Percentiles rank a stretch among this genome's conserved stretches.
Conservation (phyloP, 2,797 vertebrate genomes). For the Leucoraja ocellata region DNA sequence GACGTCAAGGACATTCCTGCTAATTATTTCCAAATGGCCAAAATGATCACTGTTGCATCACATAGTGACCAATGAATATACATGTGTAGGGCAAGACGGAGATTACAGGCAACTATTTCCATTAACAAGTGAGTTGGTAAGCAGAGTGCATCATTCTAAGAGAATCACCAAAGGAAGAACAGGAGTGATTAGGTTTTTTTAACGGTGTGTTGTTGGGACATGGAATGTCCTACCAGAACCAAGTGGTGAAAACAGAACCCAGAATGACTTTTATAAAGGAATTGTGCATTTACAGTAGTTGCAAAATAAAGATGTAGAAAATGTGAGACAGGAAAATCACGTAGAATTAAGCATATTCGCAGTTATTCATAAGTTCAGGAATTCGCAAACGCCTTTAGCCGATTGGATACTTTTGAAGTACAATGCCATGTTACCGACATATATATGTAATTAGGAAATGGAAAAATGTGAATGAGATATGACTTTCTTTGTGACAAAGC, state of each 20-base stretch:
- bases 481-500: not conserved
- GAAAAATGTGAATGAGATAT: not conserved
- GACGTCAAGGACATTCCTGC: too few species aligned
- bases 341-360: not conserved
- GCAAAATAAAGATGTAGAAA: not conserved
- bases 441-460: not conserved
- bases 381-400: not conserved
- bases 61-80: too few species aligned
- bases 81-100: too few species aligned
- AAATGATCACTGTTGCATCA: too few species aligned
- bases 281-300: not conserved
- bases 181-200: not conserved
- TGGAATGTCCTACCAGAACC: not conserved
- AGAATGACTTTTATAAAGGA: not conserved
- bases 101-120: too few species aligned
- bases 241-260: not conserved
- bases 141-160: not conserved
- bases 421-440: not conserved
- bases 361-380: not conserved
- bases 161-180: not conserved
- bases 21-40: too few species aligned
- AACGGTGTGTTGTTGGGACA: not conserved
- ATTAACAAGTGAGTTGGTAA: not conserved
- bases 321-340: not conserved
- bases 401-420: not conserved